These are phyloP conservation scores for Drosophila miranda DNA, from an alignment of 1,140 invertebrate species.

Conservation along the genomic window DNA sequence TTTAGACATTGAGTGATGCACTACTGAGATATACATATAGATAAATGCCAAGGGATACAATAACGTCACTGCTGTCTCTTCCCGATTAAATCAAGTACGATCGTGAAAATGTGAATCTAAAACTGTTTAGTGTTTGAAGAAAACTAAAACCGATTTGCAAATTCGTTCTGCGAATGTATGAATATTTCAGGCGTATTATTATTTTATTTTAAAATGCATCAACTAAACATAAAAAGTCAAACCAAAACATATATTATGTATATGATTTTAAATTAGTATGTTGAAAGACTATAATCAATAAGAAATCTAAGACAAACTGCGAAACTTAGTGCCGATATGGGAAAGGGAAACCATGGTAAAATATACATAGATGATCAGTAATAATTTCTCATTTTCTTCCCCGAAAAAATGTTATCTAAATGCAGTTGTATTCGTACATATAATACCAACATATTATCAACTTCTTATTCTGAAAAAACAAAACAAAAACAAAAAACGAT, in stretches of 20 bases:
- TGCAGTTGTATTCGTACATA: slow-evolving; percentile 16
- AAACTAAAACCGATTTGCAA: too few species aligned
- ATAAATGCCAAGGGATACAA: too few species aligned
- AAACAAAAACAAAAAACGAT: slow-evolving; percentile 4
- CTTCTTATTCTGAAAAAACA: slow-evolving; percentile 18
- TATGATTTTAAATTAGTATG: slow-evolving; percentile 5
- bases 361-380: slow-evolving; percentile 10
- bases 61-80: too few species aligned
- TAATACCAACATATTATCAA: slow-evolving; percentile 18
- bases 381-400: slow-evolving; percentile 10
- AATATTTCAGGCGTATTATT: too few species aligned
- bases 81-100: too few species aligned
- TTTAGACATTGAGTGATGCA: too few species aligned
- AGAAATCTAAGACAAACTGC: slow-evolving; percentile 15
- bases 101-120: too few species aligned
- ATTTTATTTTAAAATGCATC: too few species aligned
- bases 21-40: too few species aligned
- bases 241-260: slow-evolving; percentile 22
- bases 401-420: slow-evolving; percentile 1
- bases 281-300: slow-evolving; percentile 32
- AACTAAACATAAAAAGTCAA: slow-evolving; percentile 29
- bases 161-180: too few species aligned
- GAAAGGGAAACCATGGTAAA: slow-evolving; percentile 1
- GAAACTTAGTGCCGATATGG: slow-evolving; percentile 5
- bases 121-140: too few species aligned